These are phyloP conservation scores for Heteromormyrus szaboi DNA, from an alignment of 2,797 vertebrate species.

Conservation along the genomic window DNA sequence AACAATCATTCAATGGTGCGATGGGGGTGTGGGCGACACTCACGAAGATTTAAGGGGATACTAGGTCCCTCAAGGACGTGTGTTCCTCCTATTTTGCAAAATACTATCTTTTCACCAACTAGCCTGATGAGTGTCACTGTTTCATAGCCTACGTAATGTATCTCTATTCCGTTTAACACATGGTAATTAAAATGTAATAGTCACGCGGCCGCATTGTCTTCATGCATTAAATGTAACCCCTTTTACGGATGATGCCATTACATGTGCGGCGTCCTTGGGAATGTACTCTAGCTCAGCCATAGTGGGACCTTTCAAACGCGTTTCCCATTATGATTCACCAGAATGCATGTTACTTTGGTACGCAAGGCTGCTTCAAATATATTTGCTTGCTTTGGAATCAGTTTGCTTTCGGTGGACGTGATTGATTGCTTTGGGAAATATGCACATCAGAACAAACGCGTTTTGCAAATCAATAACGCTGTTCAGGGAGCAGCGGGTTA, in stretches of 20 bases:
- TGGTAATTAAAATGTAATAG: not conserved
- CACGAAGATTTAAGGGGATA: not conserved
- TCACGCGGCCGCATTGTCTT: not conserved
- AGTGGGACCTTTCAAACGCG: not conserved
- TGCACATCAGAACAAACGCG: not conserved
- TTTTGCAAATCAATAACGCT: not conserved
- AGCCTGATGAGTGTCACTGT: not conserved
- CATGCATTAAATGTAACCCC: not conserved
- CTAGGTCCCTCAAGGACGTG: not conserved
- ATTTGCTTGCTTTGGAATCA: not conserved
- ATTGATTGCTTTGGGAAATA: constrained; percentile 6
- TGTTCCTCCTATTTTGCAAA: not conserved
- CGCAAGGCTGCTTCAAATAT: not conserved
- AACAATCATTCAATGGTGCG: not conserved
- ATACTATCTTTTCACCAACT: not conserved
- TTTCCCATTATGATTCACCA: not conserved
- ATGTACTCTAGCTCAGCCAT: not conserved
- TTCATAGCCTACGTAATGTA: not conserved
- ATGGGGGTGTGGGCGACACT: not conserved
- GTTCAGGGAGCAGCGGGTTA: not conserved
- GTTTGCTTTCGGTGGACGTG: not conserved
- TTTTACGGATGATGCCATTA: not conserved
- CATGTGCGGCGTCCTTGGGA: not conserved
- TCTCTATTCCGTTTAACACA: not conserved
- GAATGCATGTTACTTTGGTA: not conserved